These are phyloP conservation scores for Oxytorus armatus DNA, from an alignment of 2,888 invertebrate genomes.

Conservation along the genomic window DNA sequence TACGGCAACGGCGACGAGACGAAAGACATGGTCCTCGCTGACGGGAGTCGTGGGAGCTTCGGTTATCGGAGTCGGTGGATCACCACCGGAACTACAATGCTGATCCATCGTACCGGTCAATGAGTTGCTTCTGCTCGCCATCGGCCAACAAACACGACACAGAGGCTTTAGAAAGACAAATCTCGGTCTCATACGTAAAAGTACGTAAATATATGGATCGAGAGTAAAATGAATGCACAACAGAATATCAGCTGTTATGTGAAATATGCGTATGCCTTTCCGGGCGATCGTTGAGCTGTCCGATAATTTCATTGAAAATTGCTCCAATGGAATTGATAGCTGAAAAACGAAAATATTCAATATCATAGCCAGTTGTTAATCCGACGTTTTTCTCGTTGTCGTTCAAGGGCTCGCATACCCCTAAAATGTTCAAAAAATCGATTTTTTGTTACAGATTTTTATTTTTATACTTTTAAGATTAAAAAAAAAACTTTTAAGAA, in stretches of 20 bases:
- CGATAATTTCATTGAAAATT: constrained; percentile 80
- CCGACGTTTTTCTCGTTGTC: neutral
- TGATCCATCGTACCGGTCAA: constrained; percentile 81
- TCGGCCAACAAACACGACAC: constrained; percentile 80
- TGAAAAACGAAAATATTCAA: constrained; percentile 79
- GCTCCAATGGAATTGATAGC: constrained; percentile 89
- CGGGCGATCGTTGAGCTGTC: constrained; percentile 65
- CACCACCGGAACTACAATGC: constrained; percentile 80
- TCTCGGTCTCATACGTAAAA: constrained; percentile 86
- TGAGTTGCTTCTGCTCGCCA: constrained; percentile 79
- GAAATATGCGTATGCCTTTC: constrained; percentile 83
- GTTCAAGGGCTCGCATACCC: too few species aligned
- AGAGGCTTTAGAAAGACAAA: constrained; percentile 80
- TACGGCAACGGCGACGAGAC: constrained; percentile 39
- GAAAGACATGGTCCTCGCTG: constrained; percentile 78
- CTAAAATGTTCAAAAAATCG: too few species aligned
- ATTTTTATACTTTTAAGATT: too few species aligned
- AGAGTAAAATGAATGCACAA: constrained; percentile 93
- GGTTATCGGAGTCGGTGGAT: constrained; percentile 82
- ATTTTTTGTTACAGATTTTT: too few species aligned
- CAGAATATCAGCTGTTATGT: constrained; percentile 89
- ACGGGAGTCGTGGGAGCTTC: constrained; percentile 82
- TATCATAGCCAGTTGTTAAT: neutral
- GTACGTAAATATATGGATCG: constrained; percentile 93
- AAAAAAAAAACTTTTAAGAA: too few species aligned